A percentile compares a stretch with the other conserved stretches of the same genome.
Evolutionary conservation across 2,888 invertebrate genomes (phyloP).

Genomic region (Maniola hyperantus): DNA sequence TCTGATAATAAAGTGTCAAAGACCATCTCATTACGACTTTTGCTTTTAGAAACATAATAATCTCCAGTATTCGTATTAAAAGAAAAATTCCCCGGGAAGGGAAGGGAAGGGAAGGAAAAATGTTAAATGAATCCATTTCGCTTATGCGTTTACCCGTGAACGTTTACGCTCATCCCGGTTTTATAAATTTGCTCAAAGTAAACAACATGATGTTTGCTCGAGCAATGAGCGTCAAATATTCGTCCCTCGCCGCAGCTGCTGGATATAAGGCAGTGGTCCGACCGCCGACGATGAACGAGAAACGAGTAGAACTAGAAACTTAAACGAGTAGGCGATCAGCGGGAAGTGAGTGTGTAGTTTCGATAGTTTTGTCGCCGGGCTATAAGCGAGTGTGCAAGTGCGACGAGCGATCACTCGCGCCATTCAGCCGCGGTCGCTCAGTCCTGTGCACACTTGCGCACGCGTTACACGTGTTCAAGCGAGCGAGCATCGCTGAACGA

Average conservation of each 20-base stretch:
- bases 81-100: neutral
- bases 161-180: constrained; percentile 7
- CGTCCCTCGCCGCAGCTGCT: constrained; percentile 2
- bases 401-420: no score
- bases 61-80: neutral
- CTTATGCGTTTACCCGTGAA: constrained; percentile 2
- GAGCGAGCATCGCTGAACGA: no score
- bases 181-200: constrained; percentile 15
- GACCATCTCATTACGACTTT: neutral
- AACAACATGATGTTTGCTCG: constrained; percentile 11
- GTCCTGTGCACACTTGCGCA: no score
- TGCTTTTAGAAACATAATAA: neutral
- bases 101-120: neutral
- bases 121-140: constrained; percentile 7
- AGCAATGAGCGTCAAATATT: constrained; percentile 4
- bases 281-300: no score
- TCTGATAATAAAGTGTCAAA: neutral
- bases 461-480: no score
- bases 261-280: no score
- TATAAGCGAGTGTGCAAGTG: no score
- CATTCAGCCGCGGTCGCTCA: no score
- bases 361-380: no score
- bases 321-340: no score
- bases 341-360: no score
- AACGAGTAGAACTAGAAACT: no score